Conservation (phyloP, 2,113 vertebrate genomes). For the Aldabrachelys gigantea region DNA sequence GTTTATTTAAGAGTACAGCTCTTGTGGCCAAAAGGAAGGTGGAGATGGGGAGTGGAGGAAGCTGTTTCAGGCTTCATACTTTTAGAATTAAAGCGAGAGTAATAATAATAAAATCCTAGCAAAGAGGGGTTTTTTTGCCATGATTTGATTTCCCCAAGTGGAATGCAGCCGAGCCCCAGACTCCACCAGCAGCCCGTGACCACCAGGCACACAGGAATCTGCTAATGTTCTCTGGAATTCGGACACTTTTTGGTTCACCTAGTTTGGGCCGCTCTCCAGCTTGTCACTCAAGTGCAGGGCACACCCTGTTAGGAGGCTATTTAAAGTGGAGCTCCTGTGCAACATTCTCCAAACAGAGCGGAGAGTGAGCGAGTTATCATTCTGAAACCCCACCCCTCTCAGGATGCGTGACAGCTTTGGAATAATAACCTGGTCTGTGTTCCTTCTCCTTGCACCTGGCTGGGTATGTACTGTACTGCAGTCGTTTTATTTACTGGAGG, state of each 20-base stretch:
- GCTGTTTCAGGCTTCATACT: neutral
- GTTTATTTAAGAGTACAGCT: neutral
- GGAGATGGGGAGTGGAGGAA: neutral
- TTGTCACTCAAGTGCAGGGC: neutral
- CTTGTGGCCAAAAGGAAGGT: neutral
- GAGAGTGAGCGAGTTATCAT: neutral
- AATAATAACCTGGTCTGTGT: neutral
- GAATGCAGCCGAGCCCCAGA: neutral
- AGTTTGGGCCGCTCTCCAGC: neutral
- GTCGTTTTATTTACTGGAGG: neutral
- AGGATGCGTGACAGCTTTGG: slow-evolving; percentile 3
- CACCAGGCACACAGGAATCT: neutral
- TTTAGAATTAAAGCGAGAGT: neutral
- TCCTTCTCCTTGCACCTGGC: slow-evolving; percentile 5
- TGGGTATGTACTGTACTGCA: slow-evolving; percentile 39
- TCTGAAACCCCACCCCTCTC: neutral
- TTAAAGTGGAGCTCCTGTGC: slow-evolving; percentile 26
- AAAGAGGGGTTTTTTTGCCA: neutral
- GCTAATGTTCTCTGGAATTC: neutral
- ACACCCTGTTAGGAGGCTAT: slow-evolving; percentile 38
- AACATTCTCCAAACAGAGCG: neutral
- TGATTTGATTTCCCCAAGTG: neutral
- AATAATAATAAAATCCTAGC: neutral
- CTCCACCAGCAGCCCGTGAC: neutral
- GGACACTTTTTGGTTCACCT: neutral